Evolutionary conservation across 2,888 invertebrate species (phyloP), one percentile per base, ranked within the genome.

Genomic region (Zonitis immaculata): DNA sequence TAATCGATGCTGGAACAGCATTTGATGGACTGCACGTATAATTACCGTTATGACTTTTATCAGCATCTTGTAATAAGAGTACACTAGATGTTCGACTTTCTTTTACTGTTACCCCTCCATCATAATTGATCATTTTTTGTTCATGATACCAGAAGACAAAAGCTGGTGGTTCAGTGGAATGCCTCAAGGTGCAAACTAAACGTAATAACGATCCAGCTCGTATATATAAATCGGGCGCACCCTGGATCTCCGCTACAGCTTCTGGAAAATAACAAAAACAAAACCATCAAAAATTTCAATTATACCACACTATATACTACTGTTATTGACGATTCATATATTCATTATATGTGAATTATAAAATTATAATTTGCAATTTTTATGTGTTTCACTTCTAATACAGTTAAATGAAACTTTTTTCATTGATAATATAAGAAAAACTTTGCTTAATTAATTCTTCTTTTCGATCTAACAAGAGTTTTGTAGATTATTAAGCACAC

Each of bases 11-110:
- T 0, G 85, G 80, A 22, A 81, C 78, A 11, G 85, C 84, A 35
- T 86, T 85, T 6, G 83, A 80, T 18, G 86, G 86, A 1, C 82
- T 82, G 66, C 87, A 86, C 12, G 86, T 86, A 73, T 86, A 87
- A 75, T 86, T 86, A 6, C 87, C 87, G 25, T 85, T 84, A 66
- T 86, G 85, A 49, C 71, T 75, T 59, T 75, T 76, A 56, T 76
- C 75, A 0, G 85, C 86, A 65, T 85, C 84, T 25, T 83, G 82
- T 47, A 88, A 82, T 51, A 85, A 81, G 44, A 89, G 78, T 58
- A 86, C 82, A 62, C 88, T 88, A 35, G 83, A 83, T 54, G 82
- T 79, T 27, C 79, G 75, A 32, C 80, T 82, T 27, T 77, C 78
- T 53, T 77, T 76, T 20, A 82, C 81, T 56, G 73, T 72, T 6